Percentiles rank a stretch among this genome's conserved stretches.
Evolutionary conservation across 2,113 vertebrate genomes (phyloP).

Genomic region (Seriola dumerili): DNA sequence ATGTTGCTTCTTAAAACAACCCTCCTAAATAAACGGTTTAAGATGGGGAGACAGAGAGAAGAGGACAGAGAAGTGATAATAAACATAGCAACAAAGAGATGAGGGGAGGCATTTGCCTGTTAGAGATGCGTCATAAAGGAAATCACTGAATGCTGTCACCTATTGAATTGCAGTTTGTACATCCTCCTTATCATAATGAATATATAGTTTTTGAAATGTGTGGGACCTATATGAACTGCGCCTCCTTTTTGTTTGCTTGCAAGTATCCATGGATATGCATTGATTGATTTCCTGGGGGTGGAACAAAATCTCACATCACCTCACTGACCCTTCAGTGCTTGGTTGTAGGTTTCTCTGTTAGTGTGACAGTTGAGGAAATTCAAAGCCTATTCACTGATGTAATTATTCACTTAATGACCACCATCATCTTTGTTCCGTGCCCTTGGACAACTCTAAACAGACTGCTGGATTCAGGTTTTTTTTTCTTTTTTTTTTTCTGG

Average conservation of each 20-base stretch:
- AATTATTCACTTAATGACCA: neutral
- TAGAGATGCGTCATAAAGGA: neutral
- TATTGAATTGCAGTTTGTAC: neutral
- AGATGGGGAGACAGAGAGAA: neutral
- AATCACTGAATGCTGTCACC: neutral
- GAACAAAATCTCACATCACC: neutral
- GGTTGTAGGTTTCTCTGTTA: neutral
- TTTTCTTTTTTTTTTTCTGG: neutral
- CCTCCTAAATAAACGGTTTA: neutral
- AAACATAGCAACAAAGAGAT: constrained; percentile 3
- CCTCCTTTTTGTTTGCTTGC: neutral
- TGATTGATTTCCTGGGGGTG: neutral
- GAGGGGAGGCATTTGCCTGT: neutral
- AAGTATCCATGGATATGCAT: neutral
- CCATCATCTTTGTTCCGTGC: neutral
- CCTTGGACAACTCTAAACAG: neutral
- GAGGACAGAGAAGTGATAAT: neutral
- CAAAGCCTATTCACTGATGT: neutral
- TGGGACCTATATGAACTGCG: neutral
- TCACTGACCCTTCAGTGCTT: neutral
- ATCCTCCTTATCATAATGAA: neutral
- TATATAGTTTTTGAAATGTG: neutral
- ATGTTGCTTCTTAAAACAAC: neutral
- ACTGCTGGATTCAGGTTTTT: neutral
- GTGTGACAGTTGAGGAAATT: neutral